Evolutionary conservation across 1,140 invertebrate genomes (phyloP).

Genomic region (Brachionus koreanus): DNA sequence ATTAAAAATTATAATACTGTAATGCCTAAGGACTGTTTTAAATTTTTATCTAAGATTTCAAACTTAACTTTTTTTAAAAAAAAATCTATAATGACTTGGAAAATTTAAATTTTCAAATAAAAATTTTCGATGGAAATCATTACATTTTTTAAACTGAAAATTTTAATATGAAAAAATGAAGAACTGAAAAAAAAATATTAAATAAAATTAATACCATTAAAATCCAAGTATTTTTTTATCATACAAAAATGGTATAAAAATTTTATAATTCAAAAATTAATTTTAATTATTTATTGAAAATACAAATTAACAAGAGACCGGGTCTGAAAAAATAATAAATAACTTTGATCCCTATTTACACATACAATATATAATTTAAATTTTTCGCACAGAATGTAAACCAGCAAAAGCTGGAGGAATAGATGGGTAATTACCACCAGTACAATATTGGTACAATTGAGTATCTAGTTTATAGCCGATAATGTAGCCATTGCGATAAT

Average conservation of each 20-base stretch:
- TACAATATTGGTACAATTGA: conserved; percentile 31
- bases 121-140: too few relatives aligned
- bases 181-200: too few relatives aligned
- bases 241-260: not conserved
- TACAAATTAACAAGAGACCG: not conserved
- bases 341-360: not conserved
- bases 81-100: too few relatives aligned
- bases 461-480: conserved; percentile 37
- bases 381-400: conserved; percentile 25
- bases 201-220: too few relatives aligned
- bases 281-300: not conserved
- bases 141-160: too few relatives aligned
- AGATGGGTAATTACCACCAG: conserved; percentile 7
- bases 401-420: conserved; percentile 9
- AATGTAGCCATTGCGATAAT: conserved; percentile 10
- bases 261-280: not conserved
- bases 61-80: too few relatives aligned
- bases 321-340: conserved; percentile 19
- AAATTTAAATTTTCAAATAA: too few relatives aligned
- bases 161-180: too few relatives aligned
- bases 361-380: not conserved
- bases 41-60: too few relatives aligned
- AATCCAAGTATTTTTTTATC: too few relatives aligned
- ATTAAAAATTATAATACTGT: too few relatives aligned
- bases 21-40: too few relatives aligned